phyloP scores from a whole-genome alignment of 2,113 vertebrate species.

The Tetrao urogallus region DNA sequence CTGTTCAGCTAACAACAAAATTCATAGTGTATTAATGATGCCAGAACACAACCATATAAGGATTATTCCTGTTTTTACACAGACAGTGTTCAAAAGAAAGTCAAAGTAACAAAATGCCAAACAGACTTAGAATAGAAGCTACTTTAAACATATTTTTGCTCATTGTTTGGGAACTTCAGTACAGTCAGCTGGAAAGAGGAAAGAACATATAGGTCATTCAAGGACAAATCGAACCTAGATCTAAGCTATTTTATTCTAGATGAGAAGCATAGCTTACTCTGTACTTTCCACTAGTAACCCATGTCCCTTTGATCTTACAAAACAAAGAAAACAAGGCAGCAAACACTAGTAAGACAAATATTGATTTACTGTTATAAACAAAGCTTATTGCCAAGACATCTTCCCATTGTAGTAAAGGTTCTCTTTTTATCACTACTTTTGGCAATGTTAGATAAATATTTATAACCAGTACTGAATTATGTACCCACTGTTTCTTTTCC shows the following conservation, averaged over 20 bases:
- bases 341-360: neutral
- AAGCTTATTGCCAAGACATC: neutral
- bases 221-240: neutral
- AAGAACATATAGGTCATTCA: neutral
- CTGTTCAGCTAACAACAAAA: neutral
- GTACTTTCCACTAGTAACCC: neutral
- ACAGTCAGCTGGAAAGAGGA: neutral
- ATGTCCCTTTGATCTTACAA: neutral
- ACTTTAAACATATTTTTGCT: slow-evolving; percentile 21
- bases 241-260: neutral
- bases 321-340: neutral
- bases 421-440: slow-evolving; percentile 11
- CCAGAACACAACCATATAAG: neutral
- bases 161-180: neutral
- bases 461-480: neutral
- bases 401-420: neutral
- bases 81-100: neutral
- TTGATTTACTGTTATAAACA: neutral
- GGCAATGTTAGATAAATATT: neutral
- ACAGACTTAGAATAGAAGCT: neutral
- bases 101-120: neutral
- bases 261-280: neutral
- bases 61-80: neutral
- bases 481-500: neutral
- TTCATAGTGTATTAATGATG: neutral